Evolutionary conservation across 2,888 invertebrate species (phyloP), one percentile per base, ranked within the genome.

Genomic region (Synergus gifuensis): DNA sequence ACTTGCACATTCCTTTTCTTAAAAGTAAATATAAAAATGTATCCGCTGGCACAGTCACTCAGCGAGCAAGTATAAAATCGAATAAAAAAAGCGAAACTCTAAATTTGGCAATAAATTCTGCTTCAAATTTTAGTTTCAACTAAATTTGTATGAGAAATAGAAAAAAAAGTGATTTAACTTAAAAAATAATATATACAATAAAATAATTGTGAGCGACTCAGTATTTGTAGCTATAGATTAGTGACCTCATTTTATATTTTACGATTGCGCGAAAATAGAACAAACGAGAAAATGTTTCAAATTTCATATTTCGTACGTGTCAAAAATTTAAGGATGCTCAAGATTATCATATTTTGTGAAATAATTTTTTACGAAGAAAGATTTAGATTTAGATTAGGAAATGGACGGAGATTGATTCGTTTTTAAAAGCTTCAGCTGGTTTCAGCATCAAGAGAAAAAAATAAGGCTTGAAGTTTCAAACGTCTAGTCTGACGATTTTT

Each of bases 231-330:
- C 11, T 28, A 28, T 60, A 22, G 60, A 60, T 60, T 60, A 11
- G 60, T 60, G 60, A 54, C 54, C 18, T 49, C 36, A 54, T 54
- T 12, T 54, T n/a, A 49, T n/a, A 36, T 49, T 73, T 73, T 54
- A 73, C 11, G 49, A 54, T 49, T 28, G n/a, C 49, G 0, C 5
- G 49, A 49, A 69, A 49, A 22, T 69, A 16, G 8, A 69, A 66
- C 18, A n/a, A 67, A 54, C 54, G 73, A 73, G 73, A 73, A 54
- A 73, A 73, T 36, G 54, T 73, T 73, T 54, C 36, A 54, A 73
- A 49, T 69, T 3, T n/a, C 14, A 8, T 46, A 36, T 49, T 3
- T 28, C 14, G 8, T 46, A 49, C 16, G 16, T 18, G 42, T 63
- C 8, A 4, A 9, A 40, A 42, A 42, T 42, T n/a, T 40, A 66